Conservation (phyloP, 2,888 invertebrate species). For the Drosophila buzzatii region DNA sequence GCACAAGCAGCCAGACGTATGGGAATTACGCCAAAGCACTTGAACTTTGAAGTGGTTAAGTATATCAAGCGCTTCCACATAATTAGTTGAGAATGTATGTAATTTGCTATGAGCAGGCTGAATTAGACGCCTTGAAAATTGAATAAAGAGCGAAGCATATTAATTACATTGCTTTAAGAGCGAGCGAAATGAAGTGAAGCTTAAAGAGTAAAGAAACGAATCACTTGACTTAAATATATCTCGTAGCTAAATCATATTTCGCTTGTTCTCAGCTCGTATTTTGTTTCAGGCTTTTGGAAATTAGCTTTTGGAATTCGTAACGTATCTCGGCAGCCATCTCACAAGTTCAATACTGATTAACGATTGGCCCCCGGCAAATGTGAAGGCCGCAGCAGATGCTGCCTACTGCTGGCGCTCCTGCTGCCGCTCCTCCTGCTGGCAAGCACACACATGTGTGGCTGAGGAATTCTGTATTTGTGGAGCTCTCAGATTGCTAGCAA, state of each 20-base stretch:
- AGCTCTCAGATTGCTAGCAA: conserved; percentile 39
- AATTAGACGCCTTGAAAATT: background rate
- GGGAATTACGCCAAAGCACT: background rate
- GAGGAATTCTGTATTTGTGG: conserved; percentile 19
- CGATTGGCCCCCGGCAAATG: conserved; percentile 25
- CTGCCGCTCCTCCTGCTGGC: background rate
- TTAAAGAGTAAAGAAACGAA: background rate
- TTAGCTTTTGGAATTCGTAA: conserved; percentile 44
- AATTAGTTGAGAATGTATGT: background rate
- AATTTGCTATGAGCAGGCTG: background rate
- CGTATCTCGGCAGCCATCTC: conserved; percentile 35
- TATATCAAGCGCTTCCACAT: background rate
- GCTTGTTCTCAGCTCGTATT: conserved; percentile 13
- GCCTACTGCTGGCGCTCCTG: no score
- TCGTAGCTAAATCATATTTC: background rate
- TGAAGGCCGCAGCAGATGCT: conserved; percentile 6
- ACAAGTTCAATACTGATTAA: conserved; percentile 60
- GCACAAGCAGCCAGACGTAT: background rate
- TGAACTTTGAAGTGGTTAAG: background rate
- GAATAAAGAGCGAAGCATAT: background rate
- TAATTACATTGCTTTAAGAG: background rate
- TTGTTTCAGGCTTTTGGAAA: conserved; percentile 21
- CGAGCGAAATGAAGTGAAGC: background rate
- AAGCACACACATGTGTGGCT: conserved; percentile 14
- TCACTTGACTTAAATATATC: background rate